phyloP scores from a whole-genome alignment of 2,113 vertebrate genomes.

The Elachura formosa region DNA sequence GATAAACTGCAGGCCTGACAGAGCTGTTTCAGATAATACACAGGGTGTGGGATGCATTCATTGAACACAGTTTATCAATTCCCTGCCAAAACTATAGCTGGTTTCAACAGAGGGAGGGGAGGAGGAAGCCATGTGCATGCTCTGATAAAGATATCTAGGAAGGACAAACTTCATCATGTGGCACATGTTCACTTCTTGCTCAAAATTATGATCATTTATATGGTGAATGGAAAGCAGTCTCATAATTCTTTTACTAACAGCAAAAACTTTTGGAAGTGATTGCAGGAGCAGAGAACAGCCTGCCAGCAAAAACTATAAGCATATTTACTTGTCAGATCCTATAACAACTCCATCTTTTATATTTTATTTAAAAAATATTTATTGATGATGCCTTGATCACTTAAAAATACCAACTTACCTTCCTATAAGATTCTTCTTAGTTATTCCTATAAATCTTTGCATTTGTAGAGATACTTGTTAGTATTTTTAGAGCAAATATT shows the following conservation, averaged over 20 bases:
- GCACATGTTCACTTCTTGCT: neutral
- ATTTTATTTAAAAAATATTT: neutral
- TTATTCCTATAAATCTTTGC: neutral
- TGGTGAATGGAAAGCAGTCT: neutral
- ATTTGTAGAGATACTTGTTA: neutral
- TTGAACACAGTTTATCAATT: neutral
- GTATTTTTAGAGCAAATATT: neutral
- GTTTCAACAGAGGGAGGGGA: neutral
- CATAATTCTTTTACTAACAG: neutral
- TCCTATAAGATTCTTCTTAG: neutral
- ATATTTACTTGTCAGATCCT: neutral
- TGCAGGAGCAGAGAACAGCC: neutral
- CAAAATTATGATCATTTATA: neutral
- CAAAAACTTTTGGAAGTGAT: neutral
- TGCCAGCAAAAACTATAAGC: neutral
- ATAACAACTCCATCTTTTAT: neutral
- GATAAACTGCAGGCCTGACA: conserved; percentile 9
- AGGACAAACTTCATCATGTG: neutral
- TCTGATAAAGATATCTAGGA: conserved; percentile 41
- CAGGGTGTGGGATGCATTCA: neutral
- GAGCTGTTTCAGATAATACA: neutral
- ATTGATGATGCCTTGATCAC: neutral
- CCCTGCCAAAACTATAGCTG: conserved; percentile 12
- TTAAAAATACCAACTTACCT: neutral
- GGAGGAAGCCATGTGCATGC: neutral